phyloP scores from a whole-genome alignment of 2,888 invertebrate genomes.

The Anarsia innoxiella region DNA sequence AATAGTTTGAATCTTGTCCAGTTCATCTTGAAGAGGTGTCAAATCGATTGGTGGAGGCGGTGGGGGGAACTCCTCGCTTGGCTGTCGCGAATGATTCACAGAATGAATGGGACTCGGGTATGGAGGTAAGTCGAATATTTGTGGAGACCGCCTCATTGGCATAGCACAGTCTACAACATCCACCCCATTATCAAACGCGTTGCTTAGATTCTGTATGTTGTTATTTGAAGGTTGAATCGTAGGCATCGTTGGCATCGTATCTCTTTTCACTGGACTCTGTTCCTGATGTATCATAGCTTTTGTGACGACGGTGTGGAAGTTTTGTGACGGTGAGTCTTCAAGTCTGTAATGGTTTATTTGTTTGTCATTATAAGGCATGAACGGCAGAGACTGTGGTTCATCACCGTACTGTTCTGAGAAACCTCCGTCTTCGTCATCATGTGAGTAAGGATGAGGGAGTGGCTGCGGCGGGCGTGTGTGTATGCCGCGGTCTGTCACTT shows the following conservation, averaged over 20 bases:
- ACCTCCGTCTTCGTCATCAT: constrained; percentile 62
- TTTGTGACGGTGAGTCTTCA: constrained; percentile 59
- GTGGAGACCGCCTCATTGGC: constrained; percentile 51
- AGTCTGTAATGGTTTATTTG: constrained; percentile 45
- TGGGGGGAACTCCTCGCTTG: constrained; percentile 92
- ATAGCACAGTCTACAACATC: constrained; percentile 80
- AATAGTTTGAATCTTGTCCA: constrained; percentile 60
- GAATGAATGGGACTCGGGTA: constrained; percentile 87
- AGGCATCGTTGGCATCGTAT: constrained; percentile 37
- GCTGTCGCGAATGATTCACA: constrained; percentile 86
- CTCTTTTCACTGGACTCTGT: constrained; percentile 79
- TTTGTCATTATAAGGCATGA: constrained; percentile 71
- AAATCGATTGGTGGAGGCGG: constrained; percentile 88
- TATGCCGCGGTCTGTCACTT: constrained; percentile 66
- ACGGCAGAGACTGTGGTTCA: constrained; percentile 79
- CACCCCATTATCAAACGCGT: constrained; percentile 64
- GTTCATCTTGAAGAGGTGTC: constrained; percentile 77
- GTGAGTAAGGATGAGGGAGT: constrained; percentile 41
- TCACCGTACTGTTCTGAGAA: constrained; percentile 68
- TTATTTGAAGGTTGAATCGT: constrained; percentile 39
- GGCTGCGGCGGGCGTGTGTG: constrained; percentile 61
- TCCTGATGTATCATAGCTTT: constrained; percentile 91
- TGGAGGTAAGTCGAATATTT: constrained; percentile 81
- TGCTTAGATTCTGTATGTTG: constrained; percentile 55
- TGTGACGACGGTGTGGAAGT: constrained; percentile 83